Base-by-base conservation (phyloP, 2,888 invertebrate species). In the Synergus umbraculus region DNA sequence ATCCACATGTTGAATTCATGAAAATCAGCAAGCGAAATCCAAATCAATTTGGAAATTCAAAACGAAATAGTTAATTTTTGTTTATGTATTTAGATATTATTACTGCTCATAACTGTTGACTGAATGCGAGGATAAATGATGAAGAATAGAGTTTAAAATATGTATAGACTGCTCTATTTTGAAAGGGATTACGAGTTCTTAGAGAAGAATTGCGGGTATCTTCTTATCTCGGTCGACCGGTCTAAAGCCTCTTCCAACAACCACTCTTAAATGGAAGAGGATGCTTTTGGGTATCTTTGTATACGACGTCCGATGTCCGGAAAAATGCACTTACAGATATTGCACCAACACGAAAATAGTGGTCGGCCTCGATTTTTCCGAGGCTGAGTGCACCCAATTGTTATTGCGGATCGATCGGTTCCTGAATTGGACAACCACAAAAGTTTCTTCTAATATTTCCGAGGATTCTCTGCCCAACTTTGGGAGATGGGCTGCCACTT, bases 291-390 rank as follows among this genome's bases (percentile, higher is more conserved):
- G 37, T 37, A 7, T 73, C 54, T 54, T 73, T 54, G 73, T 73
- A 41, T 41, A 37, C 49, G 54, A 73, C 49, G n/a, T 73, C 80
- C 85, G 85, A 87, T 88, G 87, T 86, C 85, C 83, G 86, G 87
- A 87, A 89, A 89, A 88, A 90, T 89, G 90, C 88, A 90, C 90
- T 90, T 88, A 86, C 89, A 85, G 90, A 90, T 91, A 91, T 90
- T 91, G 88, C 88, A 82, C 86, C 85, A 83, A 88, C 84, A 84
- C 85, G 86, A 88, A 89, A 88, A 87, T 86, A 87, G 86, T 83
- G 86, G 82, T 83, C 84, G 81, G 81, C 79, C 81, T 83, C 81
- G 65, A 43, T 78, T 69, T 54, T 80, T 29, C 60, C 60, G 81
- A 66, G 81, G 83, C 82, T 86, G 86, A 86, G 86, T 86, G 88